Percentiles rank a stretch among this genome's conserved stretches.
These are phyloP conservation scores for Leucozona laternaria DNA, from an alignment of 2,888 invertebrate genomes.

Conservation along the genomic window DNA sequence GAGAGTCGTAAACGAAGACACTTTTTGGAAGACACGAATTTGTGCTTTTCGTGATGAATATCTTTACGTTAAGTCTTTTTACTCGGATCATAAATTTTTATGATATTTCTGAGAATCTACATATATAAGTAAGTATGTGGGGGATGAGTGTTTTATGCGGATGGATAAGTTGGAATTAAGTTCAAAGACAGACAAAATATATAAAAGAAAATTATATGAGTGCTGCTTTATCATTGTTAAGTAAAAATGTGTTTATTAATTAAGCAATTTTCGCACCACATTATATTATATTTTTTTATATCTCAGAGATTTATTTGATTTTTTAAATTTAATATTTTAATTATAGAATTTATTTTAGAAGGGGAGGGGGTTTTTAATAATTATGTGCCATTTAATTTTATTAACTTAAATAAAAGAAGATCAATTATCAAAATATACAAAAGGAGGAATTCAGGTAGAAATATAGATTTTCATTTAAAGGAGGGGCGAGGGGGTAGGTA, in stretches of 20 bases:
- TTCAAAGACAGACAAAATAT: background rate
- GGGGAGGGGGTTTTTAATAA: too few relatives aligned
- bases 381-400: too few relatives aligned
- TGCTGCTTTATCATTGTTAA: background rate
- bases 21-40: constrained; percentile 9
- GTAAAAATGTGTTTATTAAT: background rate
- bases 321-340: background rate
- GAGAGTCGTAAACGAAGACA: constrained; percentile 7
- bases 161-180: background rate
- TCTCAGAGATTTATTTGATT: background rate
- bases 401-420: too few relatives aligned
- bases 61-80: constrained; percentile 36
- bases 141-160: constrained; percentile 29
- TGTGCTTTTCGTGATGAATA: background rate
- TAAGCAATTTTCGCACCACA: constrained; percentile 1
- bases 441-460: too few relatives aligned
- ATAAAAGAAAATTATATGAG: background rate
- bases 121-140: background rate
- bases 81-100: constrained; percentile 47
- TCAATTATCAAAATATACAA: too few relatives aligned
- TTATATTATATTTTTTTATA: background rate
- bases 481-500: too few relatives aligned
- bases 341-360: background rate
- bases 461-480: too few relatives aligned
- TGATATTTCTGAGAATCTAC: constrained; percentile 44